phyloP scores from a whole-genome alignment of 1,140 invertebrate genomes.

The Bombus consobrinus region DNA sequence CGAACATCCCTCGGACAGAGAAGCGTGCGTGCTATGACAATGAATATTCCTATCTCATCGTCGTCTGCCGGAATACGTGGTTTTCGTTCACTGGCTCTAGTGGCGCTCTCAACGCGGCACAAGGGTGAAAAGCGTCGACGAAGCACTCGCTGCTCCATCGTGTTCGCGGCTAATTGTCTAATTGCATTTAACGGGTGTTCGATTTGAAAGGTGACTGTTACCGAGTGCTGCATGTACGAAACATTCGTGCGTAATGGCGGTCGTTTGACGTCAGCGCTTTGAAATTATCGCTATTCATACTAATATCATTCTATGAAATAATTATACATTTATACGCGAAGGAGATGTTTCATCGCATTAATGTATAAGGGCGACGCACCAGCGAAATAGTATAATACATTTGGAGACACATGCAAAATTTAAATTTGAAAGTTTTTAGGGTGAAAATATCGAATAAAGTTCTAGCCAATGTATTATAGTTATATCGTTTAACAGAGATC shows the following conservation, averaged over 20 bases:
- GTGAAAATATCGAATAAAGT: too few species aligned
- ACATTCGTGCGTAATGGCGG: neutral
- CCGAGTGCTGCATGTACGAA: neutral
- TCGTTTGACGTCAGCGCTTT: neutral
- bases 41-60: constrained; percentile 65
- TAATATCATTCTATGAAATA: too few species aligned
- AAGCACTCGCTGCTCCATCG: constrained; percentile 59
- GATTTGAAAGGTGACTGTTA: constrained; percentile 48
- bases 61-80: constrained; percentile 30
- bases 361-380: too few species aligned
- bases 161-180: constrained; percentile 60
- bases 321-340: too few species aligned
- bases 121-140: constrained; percentile 59
- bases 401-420: too few species aligned
- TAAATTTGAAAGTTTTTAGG: too few species aligned
- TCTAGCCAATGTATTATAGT: too few species aligned
- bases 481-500: too few species aligned
- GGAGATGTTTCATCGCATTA: too few species aligned
- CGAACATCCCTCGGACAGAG: constrained; percentile 26
- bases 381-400: too few species aligned
- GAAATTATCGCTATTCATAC: constrained; percentile 24
- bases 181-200: constrained; percentile 70
- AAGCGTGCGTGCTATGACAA: constrained; percentile 69
- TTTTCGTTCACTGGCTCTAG: constrained; percentile 43
- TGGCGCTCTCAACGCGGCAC: constrained; percentile 41